These are phyloP conservation scores for Eremophila alpestris DNA, from an alignment of 2,797 vertebrate species.

Conservation along the genomic window DNA sequence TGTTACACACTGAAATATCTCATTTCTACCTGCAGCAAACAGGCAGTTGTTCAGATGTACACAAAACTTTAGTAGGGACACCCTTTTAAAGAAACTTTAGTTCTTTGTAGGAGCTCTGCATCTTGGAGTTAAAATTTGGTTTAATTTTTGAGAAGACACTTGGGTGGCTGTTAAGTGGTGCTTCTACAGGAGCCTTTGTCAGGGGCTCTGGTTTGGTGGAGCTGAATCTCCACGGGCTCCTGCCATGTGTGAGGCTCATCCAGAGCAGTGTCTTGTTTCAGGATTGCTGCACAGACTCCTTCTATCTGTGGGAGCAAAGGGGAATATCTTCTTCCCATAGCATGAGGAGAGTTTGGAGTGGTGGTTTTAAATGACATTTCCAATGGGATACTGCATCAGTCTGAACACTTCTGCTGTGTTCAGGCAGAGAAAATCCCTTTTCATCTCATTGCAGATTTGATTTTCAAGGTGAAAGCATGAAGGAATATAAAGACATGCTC, in stretches of 20 bases:
- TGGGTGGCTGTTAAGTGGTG: not conserved
- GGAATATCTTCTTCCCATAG: not conserved
- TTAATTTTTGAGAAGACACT: not conserved
- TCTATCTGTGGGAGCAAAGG: not conserved
- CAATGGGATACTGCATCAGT: not conserved
- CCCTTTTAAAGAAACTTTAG: not conserved
- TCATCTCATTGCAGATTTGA: conserved; percentile 37
- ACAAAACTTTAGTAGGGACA: not conserved
- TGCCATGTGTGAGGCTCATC: not conserved
- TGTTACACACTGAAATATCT: conserved; percentile 34
- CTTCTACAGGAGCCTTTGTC: not conserved
- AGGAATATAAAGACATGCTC: conserved; percentile 22
- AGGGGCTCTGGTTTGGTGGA: not conserved
- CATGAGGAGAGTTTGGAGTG: not conserved
- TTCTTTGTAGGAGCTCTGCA: accelerated
- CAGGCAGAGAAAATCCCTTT: conserved; percentile 26
- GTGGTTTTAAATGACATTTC: not conserved
- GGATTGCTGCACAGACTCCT: not conserved
- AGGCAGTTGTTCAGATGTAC: conserved; percentile 6
- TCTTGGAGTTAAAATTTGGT: not conserved
- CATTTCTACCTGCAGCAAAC: conserved; percentile 4
- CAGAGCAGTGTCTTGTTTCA: not conserved
- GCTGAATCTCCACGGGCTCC: not conserved
- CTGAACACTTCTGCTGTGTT: conserved; percentile 1
- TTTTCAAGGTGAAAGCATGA: conserved; percentile 47